These are phyloP conservation scores for Ichneumoninae sp. DNA, from an alignment of 2,888 invertebrate genomes.

Conservation along the genomic window DNA sequence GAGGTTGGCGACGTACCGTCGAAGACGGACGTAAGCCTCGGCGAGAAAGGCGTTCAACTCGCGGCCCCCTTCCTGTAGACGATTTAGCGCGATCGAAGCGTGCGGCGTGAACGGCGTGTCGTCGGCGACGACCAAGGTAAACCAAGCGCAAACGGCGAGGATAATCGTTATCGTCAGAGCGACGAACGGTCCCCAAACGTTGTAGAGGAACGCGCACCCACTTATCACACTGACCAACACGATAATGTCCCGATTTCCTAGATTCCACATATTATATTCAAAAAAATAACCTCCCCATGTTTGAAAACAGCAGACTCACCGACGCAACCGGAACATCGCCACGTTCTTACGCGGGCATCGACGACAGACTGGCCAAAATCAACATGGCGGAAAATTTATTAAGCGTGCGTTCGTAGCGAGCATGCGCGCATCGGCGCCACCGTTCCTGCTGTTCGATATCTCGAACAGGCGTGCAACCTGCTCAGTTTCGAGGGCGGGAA, in stretches of 20 bases:
- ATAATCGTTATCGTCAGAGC: constrained; percentile 74
- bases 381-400: constrained; percentile 29
- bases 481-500: not conserved
- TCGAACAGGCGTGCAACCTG: constrained; percentile 7
- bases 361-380: constrained; percentile 5
- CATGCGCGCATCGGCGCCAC: not conserved
- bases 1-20: not conserved
- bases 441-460: constrained; percentile 4
- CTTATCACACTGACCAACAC: constrained; percentile 79
- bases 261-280: constrained; percentile 83
- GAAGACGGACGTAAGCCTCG: constrained; percentile 28
- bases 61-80: constrained; percentile 65
- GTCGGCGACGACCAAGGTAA: constrained; percentile 74
- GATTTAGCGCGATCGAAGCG: constrained; percentile 71
- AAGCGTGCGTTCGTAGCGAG: not conserved
- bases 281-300: constrained; percentile 81
- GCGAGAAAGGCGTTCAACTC: constrained; percentile 63
- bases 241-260: constrained; percentile 78
- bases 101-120: constrained; percentile 79
- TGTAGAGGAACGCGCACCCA: constrained; percentile 78
- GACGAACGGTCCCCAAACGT: constrained; percentile 79
- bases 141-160: constrained; percentile 78
- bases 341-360: constrained; percentile 54
- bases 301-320: constrained; percentile 81
- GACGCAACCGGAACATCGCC: constrained; percentile 73